Percentiles rank a stretch among this genome's conserved stretches.
Evolutionary conservation across 2,797 vertebrate genomes (phyloP).

Genomic region (Adrianichthys oophorus): DNA sequence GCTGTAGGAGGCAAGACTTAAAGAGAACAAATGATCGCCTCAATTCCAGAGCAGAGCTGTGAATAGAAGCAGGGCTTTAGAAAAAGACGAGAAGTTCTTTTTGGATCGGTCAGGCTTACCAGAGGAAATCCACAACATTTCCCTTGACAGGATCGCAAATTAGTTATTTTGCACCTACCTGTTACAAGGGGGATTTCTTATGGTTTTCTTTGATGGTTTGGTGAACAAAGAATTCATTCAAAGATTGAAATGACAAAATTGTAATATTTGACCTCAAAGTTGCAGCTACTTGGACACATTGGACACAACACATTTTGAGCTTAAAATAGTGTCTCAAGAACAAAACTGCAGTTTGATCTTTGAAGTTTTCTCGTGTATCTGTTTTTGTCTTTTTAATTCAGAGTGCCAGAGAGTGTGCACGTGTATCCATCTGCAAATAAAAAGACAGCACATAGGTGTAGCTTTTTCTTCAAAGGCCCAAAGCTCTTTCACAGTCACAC

Average conservation of each 20-base stretch:
- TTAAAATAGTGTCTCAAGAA: constrained; percentile 22
- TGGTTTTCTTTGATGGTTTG: constrained; percentile 20
- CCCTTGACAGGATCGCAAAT: constrained; percentile 43
- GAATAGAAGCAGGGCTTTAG: constrained; percentile 41
- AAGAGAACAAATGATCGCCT: constrained; percentile 41
- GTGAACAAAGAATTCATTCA: constrained; percentile 4
- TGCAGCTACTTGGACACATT: constrained; percentile 14
- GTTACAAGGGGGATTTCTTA: constrained; percentile 36
- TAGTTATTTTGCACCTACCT: constrained; percentile 42
- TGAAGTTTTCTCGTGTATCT: constrained; percentile 10
- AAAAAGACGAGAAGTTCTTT: constrained; percentile 45
- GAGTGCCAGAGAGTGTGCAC: neutral
- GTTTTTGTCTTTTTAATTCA: neutral
- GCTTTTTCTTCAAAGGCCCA: too few species aligned
- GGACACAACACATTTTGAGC: constrained; percentile 23
- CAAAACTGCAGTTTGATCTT: constrained; percentile 19
- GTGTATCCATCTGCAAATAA: constrained; percentile 9
- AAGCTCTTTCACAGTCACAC: too few species aligned
- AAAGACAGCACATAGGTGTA: neutral
- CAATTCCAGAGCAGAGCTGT: constrained; percentile 19
- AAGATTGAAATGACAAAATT: constrained; percentile 10
- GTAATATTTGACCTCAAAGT: constrained; percentile 15
- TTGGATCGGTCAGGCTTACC: constrained; percentile 49
- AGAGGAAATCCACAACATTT: constrained; percentile 53
- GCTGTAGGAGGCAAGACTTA: constrained; percentile 17